phyloP scores from a whole-genome alignment of 2,113 vertebrate genomes.

The Lontra canadensis region DNA sequence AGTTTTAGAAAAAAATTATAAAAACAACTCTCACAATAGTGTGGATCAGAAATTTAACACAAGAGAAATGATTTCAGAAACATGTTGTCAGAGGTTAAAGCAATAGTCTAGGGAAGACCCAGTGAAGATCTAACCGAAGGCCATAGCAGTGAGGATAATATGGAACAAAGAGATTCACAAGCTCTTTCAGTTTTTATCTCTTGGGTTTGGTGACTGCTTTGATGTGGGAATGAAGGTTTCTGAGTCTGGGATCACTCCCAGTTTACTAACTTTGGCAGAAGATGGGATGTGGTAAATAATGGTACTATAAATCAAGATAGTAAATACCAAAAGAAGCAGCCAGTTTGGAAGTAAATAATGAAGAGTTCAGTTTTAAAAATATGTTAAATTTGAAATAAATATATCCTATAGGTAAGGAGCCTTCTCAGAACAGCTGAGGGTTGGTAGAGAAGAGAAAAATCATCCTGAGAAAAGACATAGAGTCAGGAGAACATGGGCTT shows the following conservation, averaged over 20 bases:
- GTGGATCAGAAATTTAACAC: neutral
- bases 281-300: neutral
- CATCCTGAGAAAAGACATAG: neutral
- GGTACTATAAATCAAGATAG: conserved; percentile 27
- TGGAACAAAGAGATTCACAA: neutral
- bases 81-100: neutral
- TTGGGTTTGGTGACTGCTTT: neutral
- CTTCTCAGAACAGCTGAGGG: neutral
- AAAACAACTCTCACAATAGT: neutral
- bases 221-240: conserved; percentile 24
- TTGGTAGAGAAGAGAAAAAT: conserved; percentile 14
- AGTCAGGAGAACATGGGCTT: neutral
- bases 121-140: neutral
- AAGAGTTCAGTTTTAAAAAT: conserved; percentile 5
- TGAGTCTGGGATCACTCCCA: conserved; percentile 43
- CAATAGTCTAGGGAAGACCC: neutral
- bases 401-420: neutral
- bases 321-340: conserved; percentile 33
- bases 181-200: neutral
- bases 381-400: conserved; percentile 32
- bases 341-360: conserved; percentile 22
- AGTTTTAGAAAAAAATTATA: neutral
- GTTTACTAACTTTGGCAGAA: conserved; percentile 7
- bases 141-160: neutral
- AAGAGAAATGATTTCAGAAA: neutral